Percentiles rank a stretch among this genome's conserved stretches.
Conservation (phyloP, 2,797 vertebrate genomes). For the Todus mexicanus region DNA sequence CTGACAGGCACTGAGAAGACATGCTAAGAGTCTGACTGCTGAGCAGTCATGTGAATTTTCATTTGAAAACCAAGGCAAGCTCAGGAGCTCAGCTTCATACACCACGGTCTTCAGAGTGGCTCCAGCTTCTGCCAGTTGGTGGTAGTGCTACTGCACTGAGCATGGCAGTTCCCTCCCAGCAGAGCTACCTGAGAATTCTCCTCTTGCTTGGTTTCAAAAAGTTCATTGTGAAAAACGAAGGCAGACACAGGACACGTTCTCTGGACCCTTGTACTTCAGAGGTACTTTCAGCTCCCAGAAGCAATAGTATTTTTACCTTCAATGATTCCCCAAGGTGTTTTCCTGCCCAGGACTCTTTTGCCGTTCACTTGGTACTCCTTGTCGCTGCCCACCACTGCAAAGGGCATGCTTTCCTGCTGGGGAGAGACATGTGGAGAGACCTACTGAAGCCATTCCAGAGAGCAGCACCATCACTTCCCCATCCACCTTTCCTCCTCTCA, state of each 20-base stretch:
- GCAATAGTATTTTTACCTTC: slow-evolving; percentile 80
- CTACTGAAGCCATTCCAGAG: background rate
- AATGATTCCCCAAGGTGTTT: slow-evolving; percentile 96
- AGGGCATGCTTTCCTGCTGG: slow-evolving; percentile 94
- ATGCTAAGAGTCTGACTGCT: background rate
- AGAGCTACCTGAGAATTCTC: background rate
- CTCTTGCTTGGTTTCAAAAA: background rate
- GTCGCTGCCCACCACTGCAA: slow-evolving; percentile 96
- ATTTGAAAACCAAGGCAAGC: background rate
- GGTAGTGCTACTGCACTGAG: background rate
- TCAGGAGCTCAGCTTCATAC: background rate
- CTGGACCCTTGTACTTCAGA: background rate
- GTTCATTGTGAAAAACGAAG: background rate
- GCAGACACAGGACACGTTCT: background rate
- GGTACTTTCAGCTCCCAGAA: background rate
- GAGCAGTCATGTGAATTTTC: background rate
- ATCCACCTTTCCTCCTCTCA: background rate
- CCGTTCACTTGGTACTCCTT: slow-evolving; percentile 97
- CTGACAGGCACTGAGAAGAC: background rate
- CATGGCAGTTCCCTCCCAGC: background rate
- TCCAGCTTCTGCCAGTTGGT: background rate
- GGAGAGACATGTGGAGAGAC: slow-evolving; percentile 1
- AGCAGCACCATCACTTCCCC: background rate
- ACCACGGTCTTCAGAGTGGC: background rate
- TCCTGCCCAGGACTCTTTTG: slow-evolving; percentile 92